These are phyloP conservation scores for Leptodactylus fallax DNA, from an alignment of 2,797 vertebrate species.

Conservation along the genomic window DNA sequence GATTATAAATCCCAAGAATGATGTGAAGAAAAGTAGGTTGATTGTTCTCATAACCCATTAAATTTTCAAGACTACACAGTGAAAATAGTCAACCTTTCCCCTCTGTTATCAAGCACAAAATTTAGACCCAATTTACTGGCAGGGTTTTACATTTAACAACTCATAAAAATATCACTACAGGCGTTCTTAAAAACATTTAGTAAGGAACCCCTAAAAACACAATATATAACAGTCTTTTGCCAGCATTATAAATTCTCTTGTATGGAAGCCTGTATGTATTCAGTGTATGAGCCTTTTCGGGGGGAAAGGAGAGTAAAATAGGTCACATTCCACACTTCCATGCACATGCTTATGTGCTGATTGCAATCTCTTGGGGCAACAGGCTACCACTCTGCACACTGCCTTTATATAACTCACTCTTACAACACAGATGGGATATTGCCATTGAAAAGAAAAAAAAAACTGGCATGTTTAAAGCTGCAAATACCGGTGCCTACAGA, in stretches of 20 bases:
- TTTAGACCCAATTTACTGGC: not conserved
- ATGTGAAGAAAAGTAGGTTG: not conserved
- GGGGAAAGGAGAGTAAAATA: constrained; percentile 18
- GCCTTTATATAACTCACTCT: constrained; percentile 29
- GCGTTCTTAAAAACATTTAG: not conserved
- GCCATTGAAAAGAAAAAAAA: constrained; percentile 21
- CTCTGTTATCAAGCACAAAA: not conserved
- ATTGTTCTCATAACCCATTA: not conserved
- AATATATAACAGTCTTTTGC: not conserved
- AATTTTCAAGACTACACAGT: not conserved
- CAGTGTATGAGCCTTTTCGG: not conserved
- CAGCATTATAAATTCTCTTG: not conserved
- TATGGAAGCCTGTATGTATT: not conserved
- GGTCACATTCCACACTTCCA: constrained; percentile 48
- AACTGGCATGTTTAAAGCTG: not conserved
- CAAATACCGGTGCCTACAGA: not conserved
- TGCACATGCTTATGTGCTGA: constrained; percentile 26
- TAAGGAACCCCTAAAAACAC: too few species aligned
- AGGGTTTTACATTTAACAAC: not conserved
- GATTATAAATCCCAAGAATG: not conserved
- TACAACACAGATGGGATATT: constrained; percentile 32
- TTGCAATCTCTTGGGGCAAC: constrained; percentile 37
- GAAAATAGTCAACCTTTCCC: not conserved
- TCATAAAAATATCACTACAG: not conserved
- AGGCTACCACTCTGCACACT: not conserved